Conservation (phyloP, 2,888 invertebrate genomes). For the Electrophaes corylata region DNA sequence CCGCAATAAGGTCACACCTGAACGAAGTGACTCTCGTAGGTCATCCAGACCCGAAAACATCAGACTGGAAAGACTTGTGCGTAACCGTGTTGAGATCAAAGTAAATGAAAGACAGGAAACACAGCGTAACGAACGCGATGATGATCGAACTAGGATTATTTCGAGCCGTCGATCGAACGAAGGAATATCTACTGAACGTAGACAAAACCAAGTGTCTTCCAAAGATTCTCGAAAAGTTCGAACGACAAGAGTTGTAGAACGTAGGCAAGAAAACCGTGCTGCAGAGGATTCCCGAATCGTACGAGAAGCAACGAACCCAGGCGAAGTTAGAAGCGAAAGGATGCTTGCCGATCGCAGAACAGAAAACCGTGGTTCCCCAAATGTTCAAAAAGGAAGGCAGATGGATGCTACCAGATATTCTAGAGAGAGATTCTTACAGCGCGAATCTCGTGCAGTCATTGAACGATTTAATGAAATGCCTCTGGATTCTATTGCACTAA, state of each 20-base stretch:
- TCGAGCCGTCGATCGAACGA: slow-evolving; percentile 22
- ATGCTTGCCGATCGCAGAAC: slow-evolving; percentile 15
- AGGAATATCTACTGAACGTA: slow-evolving; percentile 20
- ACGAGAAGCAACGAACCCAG: background rate
- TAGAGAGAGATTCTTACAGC: slow-evolving; percentile 8
- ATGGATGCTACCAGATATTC: slow-evolving; percentile 3
- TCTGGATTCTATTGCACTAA: slow-evolving; percentile 1
- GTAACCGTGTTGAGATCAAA: slow-evolving; percentile 1
- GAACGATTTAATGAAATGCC: slow-evolving; percentile 9
- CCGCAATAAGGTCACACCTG: slow-evolving; percentile 5
- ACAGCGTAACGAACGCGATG: slow-evolving; percentile 11
- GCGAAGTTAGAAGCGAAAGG: slow-evolving; percentile 20
- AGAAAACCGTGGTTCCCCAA: slow-evolving; percentile 9
- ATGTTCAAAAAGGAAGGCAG: slow-evolving; percentile 5
- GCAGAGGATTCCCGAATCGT: slow-evolving; percentile 5
- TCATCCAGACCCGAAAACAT: slow-evolving; percentile 9
- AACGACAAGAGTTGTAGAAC: slow-evolving; percentile 7
- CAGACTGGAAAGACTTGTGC: slow-evolving; percentile 7
- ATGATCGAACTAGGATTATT: background rate
- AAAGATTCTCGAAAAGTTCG: slow-evolving; percentile 1
- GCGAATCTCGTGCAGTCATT: slow-evolving; percentile 8
- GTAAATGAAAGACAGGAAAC: slow-evolving; percentile 18
- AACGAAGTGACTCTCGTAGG: background rate
- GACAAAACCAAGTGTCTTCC: slow-evolving; percentile 10
- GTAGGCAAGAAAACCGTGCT: slow-evolving; percentile 4